A percentile compares a stretch with the other conserved stretches of the same genome.
These are phyloP conservation scores for Agraylea sexmaculata DNA, from an alignment of 1,140 invertebrate genomes.

Conservation along the genomic window DNA sequence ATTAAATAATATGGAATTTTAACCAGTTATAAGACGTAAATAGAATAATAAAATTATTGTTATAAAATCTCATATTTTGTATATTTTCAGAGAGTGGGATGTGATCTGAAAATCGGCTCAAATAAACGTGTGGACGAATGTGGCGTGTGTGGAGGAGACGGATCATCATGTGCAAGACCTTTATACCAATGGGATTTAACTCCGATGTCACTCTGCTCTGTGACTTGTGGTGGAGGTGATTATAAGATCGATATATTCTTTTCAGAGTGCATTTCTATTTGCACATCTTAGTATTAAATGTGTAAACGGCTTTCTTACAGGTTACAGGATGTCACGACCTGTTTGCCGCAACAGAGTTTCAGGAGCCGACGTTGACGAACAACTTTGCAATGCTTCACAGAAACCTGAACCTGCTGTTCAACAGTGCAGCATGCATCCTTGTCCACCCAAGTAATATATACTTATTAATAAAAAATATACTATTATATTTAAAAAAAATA, in stretches of 20 bases:
- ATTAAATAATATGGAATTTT: not conserved
- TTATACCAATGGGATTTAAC: constrained; percentile 76
- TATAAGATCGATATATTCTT: not conserved
- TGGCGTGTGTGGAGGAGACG: constrained; percentile 83
- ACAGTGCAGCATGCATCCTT: constrained; percentile 73
- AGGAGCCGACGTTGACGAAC: constrained; percentile 60
- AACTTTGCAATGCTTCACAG: constrained; percentile 63
- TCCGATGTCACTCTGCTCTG: constrained; percentile 70
- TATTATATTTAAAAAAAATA: no score
- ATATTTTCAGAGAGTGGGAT: constrained; percentile 71
- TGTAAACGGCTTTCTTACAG: constrained; percentile 49
- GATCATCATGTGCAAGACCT: constrained; percentile 62
- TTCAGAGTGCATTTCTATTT: constrained; percentile 2
- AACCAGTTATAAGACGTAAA: not conserved
- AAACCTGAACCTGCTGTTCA: constrained; percentile 63
- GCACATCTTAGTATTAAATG: constrained; percentile 17
- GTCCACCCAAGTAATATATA: constrained; percentile 81
- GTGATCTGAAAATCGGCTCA: constrained; percentile 77
- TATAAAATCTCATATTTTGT: constrained; percentile 20
- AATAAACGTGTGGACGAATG: constrained; percentile 74
- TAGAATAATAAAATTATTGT: constrained; percentile 1
- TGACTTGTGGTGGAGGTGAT: constrained; percentile 85
- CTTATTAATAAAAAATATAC: no score
- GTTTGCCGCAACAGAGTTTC: constrained; percentile 63
- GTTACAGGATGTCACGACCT: constrained; percentile 71